Conservation (phyloP, 2,113 vertebrate species). For the Planiliza haematocheilus region DNA sequence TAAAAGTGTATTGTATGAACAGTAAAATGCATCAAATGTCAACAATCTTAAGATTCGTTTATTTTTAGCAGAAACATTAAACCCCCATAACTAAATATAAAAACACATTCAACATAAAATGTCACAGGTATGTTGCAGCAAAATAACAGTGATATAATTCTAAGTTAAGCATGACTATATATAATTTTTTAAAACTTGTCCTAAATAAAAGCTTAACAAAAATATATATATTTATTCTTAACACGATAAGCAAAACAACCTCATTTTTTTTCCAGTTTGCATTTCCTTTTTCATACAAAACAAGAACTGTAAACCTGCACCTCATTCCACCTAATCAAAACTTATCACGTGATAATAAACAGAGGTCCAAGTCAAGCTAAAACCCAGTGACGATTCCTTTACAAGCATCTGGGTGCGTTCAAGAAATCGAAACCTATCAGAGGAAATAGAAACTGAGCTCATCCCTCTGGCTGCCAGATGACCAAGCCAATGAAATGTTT, state of each 20-base stretch:
- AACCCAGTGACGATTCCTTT: not conserved
- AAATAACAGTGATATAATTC: not conserved
- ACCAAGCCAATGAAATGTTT: not conserved
- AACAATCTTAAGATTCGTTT: conserved; percentile 12
- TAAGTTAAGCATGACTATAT: not conserved
- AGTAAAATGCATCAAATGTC: not conserved
- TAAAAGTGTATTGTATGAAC: too few relatives aligned
- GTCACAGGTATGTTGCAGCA: conserved; percentile 7
- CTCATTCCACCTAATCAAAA: not conserved
- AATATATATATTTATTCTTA: not conserved
- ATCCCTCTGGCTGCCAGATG: not conserved
- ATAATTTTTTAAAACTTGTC: not conserved
- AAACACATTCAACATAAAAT: conserved; percentile 24
- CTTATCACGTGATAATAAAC: not conserved
- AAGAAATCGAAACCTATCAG: conserved; percentile 37
- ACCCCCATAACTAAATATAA: conserved; percentile 20
- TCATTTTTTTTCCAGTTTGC: conserved; percentile 7
- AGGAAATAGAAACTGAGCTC: conserved; percentile 42
- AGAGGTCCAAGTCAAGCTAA: not conserved
- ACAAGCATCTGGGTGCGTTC: not conserved
- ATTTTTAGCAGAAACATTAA: conserved; percentile 33
- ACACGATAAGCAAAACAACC: conserved; percentile 9
- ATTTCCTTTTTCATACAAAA: not conserved
- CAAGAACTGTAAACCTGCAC: conserved; percentile 36
- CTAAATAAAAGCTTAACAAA: not conserved